These are phyloP conservation scores for Antigone vipio DNA, from an alignment of 2,113 vertebrate genomes.

Conservation along the genomic window DNA sequence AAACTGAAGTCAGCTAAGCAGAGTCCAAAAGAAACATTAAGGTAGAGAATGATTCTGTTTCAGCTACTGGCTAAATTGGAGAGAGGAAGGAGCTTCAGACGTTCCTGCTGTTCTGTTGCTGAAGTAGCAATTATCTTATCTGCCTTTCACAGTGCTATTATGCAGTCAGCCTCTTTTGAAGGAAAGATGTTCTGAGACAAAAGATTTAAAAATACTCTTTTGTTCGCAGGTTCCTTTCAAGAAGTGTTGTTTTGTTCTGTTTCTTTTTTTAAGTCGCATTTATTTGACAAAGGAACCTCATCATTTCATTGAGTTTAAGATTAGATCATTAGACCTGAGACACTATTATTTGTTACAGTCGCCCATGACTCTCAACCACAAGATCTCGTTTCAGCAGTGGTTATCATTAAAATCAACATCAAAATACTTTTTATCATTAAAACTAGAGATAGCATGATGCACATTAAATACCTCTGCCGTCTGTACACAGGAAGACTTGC, in stretches of 20 bases:
- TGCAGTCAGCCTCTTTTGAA: not conserved
- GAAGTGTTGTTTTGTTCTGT: not conserved
- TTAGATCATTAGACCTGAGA: not conserved
- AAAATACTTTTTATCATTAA: not conserved
- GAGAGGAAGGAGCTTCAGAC: slow-evolving; percentile 3
- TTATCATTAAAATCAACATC: not conserved
- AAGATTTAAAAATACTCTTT: slow-evolving; percentile 27
- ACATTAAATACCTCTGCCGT: not conserved
- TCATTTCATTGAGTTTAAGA: slow-evolving; percentile 3
- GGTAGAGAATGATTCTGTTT: slow-evolving; percentile 1
- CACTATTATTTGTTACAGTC: not conserved
- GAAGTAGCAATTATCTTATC: slow-evolving; percentile 52
- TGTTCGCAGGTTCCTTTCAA: not conserved
- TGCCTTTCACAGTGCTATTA: not conserved
- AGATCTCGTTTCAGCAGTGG: not conserved
- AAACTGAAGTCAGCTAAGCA: slow-evolving; percentile 9
- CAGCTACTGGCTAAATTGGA: slow-evolving; percentile 9
- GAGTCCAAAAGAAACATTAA: slow-evolving; percentile 60
- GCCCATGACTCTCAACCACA: not conserved
- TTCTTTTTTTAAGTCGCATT: not conserved
- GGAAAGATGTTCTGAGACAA: slow-evolving; percentile 16
- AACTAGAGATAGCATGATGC: not conserved
- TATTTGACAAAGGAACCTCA: not conserved
- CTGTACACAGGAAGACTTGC: not conserved
- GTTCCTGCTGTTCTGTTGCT: not conserved